Percentiles rank a stretch among this genome's conserved stretches.
Conservation (phyloP, 2,888 invertebrate species). For the Hypomecis atomaria region DNA sequence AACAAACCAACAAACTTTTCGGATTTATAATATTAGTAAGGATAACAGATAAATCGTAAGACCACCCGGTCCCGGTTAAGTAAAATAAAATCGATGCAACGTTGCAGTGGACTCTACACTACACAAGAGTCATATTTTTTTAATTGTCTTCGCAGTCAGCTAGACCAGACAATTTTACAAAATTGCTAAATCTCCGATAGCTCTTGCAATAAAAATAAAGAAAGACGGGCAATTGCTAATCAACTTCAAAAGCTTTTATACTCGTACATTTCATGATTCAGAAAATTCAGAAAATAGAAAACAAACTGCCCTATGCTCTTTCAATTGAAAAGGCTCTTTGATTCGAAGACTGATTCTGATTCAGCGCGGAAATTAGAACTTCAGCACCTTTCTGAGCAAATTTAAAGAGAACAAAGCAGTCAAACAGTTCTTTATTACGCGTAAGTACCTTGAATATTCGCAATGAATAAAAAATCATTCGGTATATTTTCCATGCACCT, state of each 20-base stretch:
- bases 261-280: no score
- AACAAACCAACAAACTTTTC: no score
- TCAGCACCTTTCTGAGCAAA: neutral
- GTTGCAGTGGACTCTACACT: neutral
- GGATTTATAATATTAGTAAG: no score
- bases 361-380: neutral
- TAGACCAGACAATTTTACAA: no score
- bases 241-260: no score
- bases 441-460: neutral
- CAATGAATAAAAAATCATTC: no score
- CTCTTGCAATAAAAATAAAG: no score
- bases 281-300: no score
- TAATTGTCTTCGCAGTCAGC: neutral
- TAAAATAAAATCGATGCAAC: constrained; percentile 2
- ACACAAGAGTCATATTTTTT: neutral
- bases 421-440: no score
- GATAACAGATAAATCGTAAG: constrained; percentile 10
- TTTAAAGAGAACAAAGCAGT: neutral
- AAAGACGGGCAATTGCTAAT: no score
- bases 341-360: no score
- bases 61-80: constrained; percentile 15
- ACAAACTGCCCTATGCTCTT: neutral
- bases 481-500: neutral
- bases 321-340: neutral
- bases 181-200: no score